Evolutionary conservation across 1,140 invertebrate species (phyloP), one percentile per base, ranked within the genome.

Genomic region (Chrysopa pallens): DNA sequence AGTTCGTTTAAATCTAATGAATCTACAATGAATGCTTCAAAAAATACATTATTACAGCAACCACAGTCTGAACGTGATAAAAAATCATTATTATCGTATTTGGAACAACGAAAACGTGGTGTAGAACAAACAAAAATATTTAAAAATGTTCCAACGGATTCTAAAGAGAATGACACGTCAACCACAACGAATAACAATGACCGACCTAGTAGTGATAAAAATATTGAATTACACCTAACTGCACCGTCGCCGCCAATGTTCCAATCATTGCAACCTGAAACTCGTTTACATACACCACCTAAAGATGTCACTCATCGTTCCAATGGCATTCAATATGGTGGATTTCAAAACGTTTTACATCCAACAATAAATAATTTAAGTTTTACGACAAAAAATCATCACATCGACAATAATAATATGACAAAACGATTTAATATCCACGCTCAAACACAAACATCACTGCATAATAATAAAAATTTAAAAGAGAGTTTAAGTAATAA

Each of bases 1-100:
- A 64, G 61, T 31, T 64, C 61, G 58, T 53, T 57, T 29, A 55
- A 57, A 46, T 54, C 54, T 12, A 52, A 58, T 11, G 56, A 59
- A 9, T 42, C 47, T 6, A 48, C 8, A 45, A 50, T 28, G 23
- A 40, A 33, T 12, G 12, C 44, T 14, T 8, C 15, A 7, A 33
- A 41, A 2, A 52, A 48, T 29, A 31, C 15, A 29, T 45, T 52
- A 11, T 12, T 33, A 33, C 8, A 11, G 8, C 31, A 33, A 33
- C 8, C 8, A 11, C 2, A 11, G 6, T 11, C 8, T 12, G 3
- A 33, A 12, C 8, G 31, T 2, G n/a, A 11, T 33, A 12, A 12
- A 33, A 9, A 33, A 12, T 11, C 8, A 11, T 23, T 23, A 23
- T 33, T 33, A 33, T 9, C 31, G n/a, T 11, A 33, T 4, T 33